Evolutionary conservation across 2,113 vertebrate species (phyloP), one percentile per base, ranked within the genome.

Genomic region (Poeciliopsis occidentalis): DNA sequence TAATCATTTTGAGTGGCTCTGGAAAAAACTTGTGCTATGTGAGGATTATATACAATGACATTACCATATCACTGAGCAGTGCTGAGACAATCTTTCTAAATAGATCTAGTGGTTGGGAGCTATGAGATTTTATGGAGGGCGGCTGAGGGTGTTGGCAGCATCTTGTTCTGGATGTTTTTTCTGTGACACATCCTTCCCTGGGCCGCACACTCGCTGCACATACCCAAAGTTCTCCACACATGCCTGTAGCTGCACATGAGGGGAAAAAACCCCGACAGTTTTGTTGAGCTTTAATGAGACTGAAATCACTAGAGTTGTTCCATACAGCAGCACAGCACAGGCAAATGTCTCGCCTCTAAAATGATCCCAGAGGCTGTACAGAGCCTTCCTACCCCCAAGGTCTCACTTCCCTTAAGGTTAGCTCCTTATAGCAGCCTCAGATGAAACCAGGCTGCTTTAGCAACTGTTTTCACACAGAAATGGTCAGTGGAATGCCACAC

Each of bases 81-180:
- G 13, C 15, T 54, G 4, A 39, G 61, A 67, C 47, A 34, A 74
- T 51, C 63, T 47, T 62, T 70, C 60, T 71, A 64, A 82, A 70
- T 64, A 63, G 68, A 71, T 71, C 4, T 31, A 54, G 63, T 12
- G 37, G 61, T 39, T 30, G 47, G 3, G 27, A 62, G 32, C 34
- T 78, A 62, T 64, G 71, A 76, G 63, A 41, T 71, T 87, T 85
- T 75, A 66, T 84, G 79, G 65, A 57, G 61, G 30, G 60, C 39
- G 31, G 61, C 27, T 22, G 22, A 78, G 74, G 76, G 73, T 76
- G 74, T 76, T 80, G 81, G 72, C 54, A 67, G n/a, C 29, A n/a
- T 41, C n/a, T 71, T 71, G 27, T 71, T 83, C 70, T 60, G 69
- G 54, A 71, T 82, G 11, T 57, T 70, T 72, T 83, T 60, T 51